Percentiles rank a stretch among this genome's conserved stretches.
These are phyloP conservation scores for Anastrepha obliqua DNA, from an alignment of 1,140 invertebrate species.

Conservation along the genomic window DNA sequence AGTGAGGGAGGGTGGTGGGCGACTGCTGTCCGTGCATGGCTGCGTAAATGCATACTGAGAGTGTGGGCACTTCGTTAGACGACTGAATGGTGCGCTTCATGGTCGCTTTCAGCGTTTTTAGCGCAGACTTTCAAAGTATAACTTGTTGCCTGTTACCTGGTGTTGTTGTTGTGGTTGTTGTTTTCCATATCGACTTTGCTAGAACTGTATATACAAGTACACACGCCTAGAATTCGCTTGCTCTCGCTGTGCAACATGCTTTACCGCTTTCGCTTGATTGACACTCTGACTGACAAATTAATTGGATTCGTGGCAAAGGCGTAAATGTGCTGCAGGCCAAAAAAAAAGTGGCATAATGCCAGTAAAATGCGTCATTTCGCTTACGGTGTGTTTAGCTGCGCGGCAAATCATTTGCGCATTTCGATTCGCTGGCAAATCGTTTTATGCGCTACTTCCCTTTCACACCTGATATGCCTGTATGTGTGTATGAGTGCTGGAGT, in stretches of 20 bases:
- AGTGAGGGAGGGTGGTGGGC: neutral
- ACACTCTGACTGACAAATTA: slow-evolving; percentile 41
- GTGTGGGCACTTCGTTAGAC: slow-evolving; percentile 10
- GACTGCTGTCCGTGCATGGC: neutral
- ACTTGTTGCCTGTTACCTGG: slow-evolving; percentile 7
- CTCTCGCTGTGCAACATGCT: slow-evolving; percentile 7
- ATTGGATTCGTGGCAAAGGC: slow-evolving; percentile 42
- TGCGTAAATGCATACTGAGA: slow-evolving; percentile 17
- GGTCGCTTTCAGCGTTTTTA: slow-evolving; percentile 27
- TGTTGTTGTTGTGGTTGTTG: neutral
- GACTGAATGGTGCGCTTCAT: slow-evolving; percentile 35
- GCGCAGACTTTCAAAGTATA: neutral
- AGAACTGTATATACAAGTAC: neutral
- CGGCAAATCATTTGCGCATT: no score
- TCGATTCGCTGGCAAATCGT: neutral
- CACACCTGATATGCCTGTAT: neutral
- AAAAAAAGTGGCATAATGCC: neutral
- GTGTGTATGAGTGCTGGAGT: no score
- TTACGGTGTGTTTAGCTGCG: neutral
- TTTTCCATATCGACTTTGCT: neutral
- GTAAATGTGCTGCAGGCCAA: slow-evolving; percentile 5
- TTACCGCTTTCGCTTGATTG: slow-evolving; percentile 38
- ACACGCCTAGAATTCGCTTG: neutral
- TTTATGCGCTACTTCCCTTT: neutral
- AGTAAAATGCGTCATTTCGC: neutral